These are phyloP conservation scores for Argyresthia goedartella DNA, from an alignment of 2,888 invertebrate genomes.

Conservation along the genomic window DNA sequence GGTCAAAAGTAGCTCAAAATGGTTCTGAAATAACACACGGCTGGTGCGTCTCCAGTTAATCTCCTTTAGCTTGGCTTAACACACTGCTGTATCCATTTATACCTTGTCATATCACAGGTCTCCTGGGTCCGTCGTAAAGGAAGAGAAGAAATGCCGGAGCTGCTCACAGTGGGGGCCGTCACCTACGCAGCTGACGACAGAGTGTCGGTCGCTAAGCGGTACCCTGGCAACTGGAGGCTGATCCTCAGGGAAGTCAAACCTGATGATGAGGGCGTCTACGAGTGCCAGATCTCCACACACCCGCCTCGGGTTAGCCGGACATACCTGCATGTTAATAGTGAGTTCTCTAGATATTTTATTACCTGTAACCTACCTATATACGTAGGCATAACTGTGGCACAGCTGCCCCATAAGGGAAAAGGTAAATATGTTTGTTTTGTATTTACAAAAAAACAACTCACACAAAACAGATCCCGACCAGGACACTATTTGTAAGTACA, in stretches of 20 bases:
- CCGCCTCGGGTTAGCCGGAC: constrained; percentile 77
- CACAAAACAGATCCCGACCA: too few species aligned
- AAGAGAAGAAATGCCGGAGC: constrained; percentile 72
- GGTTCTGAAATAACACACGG: too few species aligned
- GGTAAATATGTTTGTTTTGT: too few species aligned
- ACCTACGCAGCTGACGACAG: constrained; percentile 78
- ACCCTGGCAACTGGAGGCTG: constrained; percentile 74
- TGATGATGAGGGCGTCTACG: constrained; percentile 77
- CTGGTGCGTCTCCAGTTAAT: too few species aligned
- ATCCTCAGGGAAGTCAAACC: constrained; percentile 76
- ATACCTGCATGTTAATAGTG: constrained; percentile 77
- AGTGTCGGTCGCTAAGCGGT: constrained; percentile 73
- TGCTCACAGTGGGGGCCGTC: constrained; percentile 77
- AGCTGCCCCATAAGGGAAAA: too few species aligned
- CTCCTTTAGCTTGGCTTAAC: too few species aligned
- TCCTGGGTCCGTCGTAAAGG: constrained; percentile 78
- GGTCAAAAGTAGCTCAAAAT: too few species aligned
- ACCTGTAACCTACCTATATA: neutral
- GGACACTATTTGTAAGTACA: too few species aligned
- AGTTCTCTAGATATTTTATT: constrained; percentile 19
- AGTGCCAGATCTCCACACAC: constrained; percentile 80
- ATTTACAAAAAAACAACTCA: too few species aligned
- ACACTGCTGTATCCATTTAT: too few species aligned
- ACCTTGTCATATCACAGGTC: constrained; percentile 49
- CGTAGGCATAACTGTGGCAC: too few species aligned